These are phyloP conservation scores for Myotis planiceps DNA, from an alignment of 2,797 vertebrate genomes.

Conservation along the genomic window DNA sequence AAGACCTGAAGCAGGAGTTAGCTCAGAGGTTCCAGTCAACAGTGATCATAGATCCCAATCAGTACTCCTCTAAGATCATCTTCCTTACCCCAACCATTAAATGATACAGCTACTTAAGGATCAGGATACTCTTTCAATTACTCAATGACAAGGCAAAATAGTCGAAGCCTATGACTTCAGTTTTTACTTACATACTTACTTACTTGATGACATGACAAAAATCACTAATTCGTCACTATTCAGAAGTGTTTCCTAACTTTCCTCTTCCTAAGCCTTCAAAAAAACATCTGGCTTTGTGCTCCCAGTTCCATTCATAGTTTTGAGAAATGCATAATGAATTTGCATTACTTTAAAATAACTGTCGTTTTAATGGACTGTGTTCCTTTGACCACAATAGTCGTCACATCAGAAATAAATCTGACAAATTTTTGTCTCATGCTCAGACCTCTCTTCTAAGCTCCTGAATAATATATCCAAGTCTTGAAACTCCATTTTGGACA, in stretches of 20 bases:
- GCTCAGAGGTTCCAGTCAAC: background rate
- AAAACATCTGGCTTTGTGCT: background rate
- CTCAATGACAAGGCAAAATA: constrained; percentile 19
- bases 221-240: background rate
- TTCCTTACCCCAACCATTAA: background rate
- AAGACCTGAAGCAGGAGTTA: background rate
- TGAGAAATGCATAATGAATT: background rate
- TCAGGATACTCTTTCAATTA: background rate
- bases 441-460: background rate
- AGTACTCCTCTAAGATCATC: background rate
- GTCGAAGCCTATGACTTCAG: background rate
- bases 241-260: background rate
- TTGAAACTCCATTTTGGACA: background rate
- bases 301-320: background rate
- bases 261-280: background rate
- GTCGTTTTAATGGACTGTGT: background rate
- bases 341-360: constrained; percentile 6
- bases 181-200: background rate
- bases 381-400: background rate
- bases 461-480: background rate
- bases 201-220: background rate
- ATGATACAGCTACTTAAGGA: background rate
- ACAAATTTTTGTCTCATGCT: background rate
- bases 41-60: background rate
- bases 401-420: background rate